Evolutionary conservation across 2,113 vertebrate genomes (phyloP).

Genomic region (Daphoenositta chrysoptera): DNA sequence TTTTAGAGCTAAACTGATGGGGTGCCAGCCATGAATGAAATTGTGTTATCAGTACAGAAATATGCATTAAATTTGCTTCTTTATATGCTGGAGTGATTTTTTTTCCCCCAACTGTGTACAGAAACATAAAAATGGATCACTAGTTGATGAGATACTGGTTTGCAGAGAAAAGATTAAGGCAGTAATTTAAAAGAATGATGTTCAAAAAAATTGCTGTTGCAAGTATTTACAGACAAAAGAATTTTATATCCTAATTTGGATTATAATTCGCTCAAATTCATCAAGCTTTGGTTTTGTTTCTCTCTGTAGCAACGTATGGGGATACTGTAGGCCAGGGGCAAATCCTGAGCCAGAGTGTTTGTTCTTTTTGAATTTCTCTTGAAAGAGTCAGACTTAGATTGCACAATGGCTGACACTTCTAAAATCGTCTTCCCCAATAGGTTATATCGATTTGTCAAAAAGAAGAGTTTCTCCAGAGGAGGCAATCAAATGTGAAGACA

Average conservation of each 20-base stretch:
- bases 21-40: not conserved
- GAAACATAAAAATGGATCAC: not conserved
- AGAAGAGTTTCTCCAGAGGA: constrained; percentile 98
- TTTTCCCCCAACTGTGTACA: not conserved
- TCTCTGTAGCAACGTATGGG: not conserved
- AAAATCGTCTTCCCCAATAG: constrained; percentile 60
- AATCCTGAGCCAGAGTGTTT: not conserved
- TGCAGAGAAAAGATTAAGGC: not conserved
- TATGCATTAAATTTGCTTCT: not conserved
- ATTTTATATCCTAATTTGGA: not conserved
- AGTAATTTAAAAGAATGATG: not conserved
- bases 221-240: not conserved
- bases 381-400: not conserved
- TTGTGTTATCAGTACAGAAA: not conserved
- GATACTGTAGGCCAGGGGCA: not conserved
- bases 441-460: constrained; percentile 98
- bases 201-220: not conserved
- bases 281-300: not conserved
- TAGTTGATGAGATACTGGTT: not conserved
- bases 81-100: not conserved
- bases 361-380: not conserved
- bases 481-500: constrained; percentile 98
- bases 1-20: not conserved
- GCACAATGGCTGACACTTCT: not conserved
- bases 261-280: not conserved